A percentile compares a stretch with the other conserved stretches of the same genome.
phyloP scores from a whole-genome alignment of 2,888 invertebrate species.

The Malthinus flaveolus region DNA sequence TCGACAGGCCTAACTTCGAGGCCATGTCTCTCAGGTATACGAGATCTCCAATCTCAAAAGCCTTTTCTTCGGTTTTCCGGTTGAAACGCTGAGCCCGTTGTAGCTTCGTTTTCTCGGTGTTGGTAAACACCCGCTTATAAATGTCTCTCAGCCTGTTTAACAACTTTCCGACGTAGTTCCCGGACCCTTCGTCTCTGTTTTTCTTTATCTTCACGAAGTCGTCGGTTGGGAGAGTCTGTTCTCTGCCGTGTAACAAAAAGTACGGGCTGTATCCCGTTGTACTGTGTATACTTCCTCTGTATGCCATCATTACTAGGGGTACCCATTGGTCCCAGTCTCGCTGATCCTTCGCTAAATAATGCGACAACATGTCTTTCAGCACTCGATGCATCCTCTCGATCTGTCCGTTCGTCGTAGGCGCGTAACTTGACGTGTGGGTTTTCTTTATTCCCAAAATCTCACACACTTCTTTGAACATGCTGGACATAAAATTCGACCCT shows the following conservation, averaged over 20 bases:
- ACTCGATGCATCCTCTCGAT: conserved; percentile 41
- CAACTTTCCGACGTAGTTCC: conserved; percentile 28
- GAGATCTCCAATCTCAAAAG: conserved; percentile 18
- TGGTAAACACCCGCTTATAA: not conserved
- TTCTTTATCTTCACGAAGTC: conserved; percentile 16
- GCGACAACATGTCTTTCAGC: conserved; percentile 37
- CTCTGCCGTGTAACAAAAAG: conserved; percentile 34
- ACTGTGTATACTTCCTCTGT: conserved; percentile 26
- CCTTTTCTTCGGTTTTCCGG: conserved; percentile 5
- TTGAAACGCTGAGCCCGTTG: conserved; percentile 9
- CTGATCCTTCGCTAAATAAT: conserved; percentile 34
- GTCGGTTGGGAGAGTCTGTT: conserved; percentile 33
- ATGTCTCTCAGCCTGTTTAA: conserved; percentile 7
- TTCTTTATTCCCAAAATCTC: conserved; percentile 34
- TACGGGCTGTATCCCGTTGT: conserved; percentile 33
- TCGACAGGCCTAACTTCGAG: conserved; percentile 4
- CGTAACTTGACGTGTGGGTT: conserved; percentile 38
- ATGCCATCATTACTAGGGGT: conserved; percentile 37
- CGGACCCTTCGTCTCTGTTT: conserved; percentile 23
- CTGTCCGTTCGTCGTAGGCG: conserved; percentile 41
- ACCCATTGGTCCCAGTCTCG: conserved; percentile 41
- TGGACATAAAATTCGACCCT: conserved; percentile 38
- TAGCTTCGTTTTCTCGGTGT: not conserved
- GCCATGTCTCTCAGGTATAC: conserved; percentile 24
- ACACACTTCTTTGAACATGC: conserved; percentile 37